Evolutionary conservation across 2,113 vertebrate species (phyloP).

Genomic region (Catharus fuscescens): DNA sequence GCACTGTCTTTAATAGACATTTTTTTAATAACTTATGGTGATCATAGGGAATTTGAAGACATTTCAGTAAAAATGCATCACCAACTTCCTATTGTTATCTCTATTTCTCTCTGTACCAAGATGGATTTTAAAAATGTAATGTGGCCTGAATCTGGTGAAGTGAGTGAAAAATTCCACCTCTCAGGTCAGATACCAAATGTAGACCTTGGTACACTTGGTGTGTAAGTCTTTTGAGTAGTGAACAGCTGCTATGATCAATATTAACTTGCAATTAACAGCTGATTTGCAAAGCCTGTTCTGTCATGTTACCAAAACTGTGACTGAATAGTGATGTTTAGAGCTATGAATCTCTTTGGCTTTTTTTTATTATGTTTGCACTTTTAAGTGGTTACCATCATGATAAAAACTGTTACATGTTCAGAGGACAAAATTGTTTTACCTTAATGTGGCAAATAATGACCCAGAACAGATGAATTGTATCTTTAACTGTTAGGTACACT

Average conservation of each 20-base stretch:
- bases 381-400: not conserved
- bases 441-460: not conserved
- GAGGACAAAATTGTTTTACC: not conserved
- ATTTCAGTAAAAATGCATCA: not conserved
- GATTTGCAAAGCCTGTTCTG: not conserved
- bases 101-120: not conserved
- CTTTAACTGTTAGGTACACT: not conserved
- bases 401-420: not conserved
- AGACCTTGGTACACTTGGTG: not conserved
- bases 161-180: not conserved
- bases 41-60: not conserved
- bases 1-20: not conserved
- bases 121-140: not conserved
- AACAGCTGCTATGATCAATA: not conserved
- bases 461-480: not conserved
- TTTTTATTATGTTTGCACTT: not conserved
- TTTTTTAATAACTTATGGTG: not conserved
- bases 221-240: not conserved
- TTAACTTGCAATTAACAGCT: not conserved
- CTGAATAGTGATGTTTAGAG: not conserved
- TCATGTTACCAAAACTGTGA: not conserved
- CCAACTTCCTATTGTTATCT: not conserved
- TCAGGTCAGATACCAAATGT: not conserved
- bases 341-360: not conserved
- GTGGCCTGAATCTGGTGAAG: not conserved